Evolutionary conservation across 2,888 invertebrate genomes (phyloP).

Genomic region (Blera fallax): DNA sequence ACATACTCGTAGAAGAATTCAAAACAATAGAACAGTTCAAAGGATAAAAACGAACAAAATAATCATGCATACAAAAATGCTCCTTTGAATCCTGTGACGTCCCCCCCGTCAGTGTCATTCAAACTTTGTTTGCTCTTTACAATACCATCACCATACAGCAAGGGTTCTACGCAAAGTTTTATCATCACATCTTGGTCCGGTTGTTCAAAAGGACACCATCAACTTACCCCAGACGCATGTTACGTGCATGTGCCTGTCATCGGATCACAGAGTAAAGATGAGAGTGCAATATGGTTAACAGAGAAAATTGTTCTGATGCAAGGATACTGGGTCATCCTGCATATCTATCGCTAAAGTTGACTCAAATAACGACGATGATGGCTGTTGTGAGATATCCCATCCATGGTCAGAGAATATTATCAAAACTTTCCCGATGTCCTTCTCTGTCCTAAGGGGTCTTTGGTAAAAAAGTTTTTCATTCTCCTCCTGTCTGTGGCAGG

Average conservation of each 20-base stretch:
- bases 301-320: background rate
- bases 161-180: conserved; percentile 11
- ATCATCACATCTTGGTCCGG: conserved; percentile 19
- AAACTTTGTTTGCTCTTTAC: background rate
- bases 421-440: conserved; percentile 21
- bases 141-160: background rate
- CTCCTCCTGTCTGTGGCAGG: conserved; percentile 32
- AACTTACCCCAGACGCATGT: background rate
- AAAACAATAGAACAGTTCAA: background rate
- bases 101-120: background rate
- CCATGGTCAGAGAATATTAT: conserved; percentile 18
- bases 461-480: conserved; percentile 1
- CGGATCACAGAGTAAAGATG: conserved; percentile 2
- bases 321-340: conserved; percentile 28
- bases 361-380: conserved; percentile 50
- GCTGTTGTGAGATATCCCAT: conserved; percentile 18
- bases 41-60: background rate
- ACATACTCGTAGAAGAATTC: background rate
- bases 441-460: background rate
- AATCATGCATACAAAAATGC: background rate
- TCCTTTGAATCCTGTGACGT: background rate
- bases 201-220: conserved; percentile 19
- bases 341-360: conserved; percentile 45
- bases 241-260: background rate
- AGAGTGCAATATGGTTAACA: conserved; percentile 23